Evolutionary conservation across 2,888 invertebrate species (phyloP).

Genomic region (Ennomos quercinarius): DNA sequence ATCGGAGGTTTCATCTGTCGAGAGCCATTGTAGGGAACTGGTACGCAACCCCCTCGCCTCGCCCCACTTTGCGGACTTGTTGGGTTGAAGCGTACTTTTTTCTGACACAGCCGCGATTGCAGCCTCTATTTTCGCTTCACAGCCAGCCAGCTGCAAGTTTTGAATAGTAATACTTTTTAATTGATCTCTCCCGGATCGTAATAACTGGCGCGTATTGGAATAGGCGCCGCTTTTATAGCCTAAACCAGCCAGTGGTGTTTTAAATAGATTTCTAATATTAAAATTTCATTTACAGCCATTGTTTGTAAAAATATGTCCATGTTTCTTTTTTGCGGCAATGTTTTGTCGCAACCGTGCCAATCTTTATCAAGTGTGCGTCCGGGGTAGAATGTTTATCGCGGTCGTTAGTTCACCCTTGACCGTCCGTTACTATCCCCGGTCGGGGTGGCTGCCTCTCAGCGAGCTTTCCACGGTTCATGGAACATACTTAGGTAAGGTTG

Average conservation of each 20-base stretch:
- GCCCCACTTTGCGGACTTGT: conserved; percentile 42
- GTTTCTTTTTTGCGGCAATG: not conserved
- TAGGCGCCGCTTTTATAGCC: conserved; percentile 1
- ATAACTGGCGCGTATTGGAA: not conserved
- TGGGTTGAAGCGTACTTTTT: conserved; percentile 46
- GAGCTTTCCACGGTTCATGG: conserved; percentile 14
- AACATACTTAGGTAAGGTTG: conserved; percentile 12
- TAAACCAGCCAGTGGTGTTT: conserved; percentile 3
- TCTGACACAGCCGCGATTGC: conserved; percentile 37
- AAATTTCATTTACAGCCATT: conserved; percentile 5
- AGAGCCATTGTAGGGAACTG: conserved; percentile 56
- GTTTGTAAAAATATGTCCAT: not conserved
- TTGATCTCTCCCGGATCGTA: conserved; percentile 15
- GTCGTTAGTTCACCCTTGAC: conserved; percentile 29
- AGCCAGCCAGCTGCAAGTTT: conserved; percentile 9
- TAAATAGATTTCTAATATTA: conserved; percentile 14
- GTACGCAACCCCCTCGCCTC: conserved; percentile 50
- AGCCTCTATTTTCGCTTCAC: conserved; percentile 11
- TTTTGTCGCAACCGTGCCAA: conserved; percentile 13
- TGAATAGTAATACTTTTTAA: conserved; percentile 20
- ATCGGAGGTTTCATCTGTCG: conserved; percentile 48
- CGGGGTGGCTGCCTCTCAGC: conserved; percentile 3
- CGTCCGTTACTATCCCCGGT: conserved; percentile 21
- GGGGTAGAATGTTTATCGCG: conserved; percentile 26
- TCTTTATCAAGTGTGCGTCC: conserved; percentile 26